Base-by-base conservation (phyloP, 1,140 invertebrate species). In the Calycopis cecrops region DNA sequence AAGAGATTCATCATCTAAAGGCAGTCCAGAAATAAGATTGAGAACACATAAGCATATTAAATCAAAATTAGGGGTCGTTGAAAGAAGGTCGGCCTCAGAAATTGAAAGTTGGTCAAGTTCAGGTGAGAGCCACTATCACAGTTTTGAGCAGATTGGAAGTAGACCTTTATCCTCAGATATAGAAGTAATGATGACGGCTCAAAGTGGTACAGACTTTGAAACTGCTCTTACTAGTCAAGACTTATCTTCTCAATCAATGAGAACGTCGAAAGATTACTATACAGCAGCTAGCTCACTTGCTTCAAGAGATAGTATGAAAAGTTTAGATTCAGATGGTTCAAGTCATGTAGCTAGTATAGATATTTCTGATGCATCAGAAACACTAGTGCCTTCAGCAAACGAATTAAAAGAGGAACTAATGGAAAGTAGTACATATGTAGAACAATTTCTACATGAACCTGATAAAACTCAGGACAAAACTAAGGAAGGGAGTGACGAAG, bases 341-440 rank as follows among this genome's bases (percentile, higher is more conserved):
- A 95, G 95, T 42, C 94, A 97, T 80, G 87, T 97, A 49, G 95
- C 92, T 7, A 96, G 95, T 77, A 90, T 96, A 63, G 95, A 97
- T 88, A 93, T 94, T 7, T 96, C 95, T 44, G 96, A 97, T 80
- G 89, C 94, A 17, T 97, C 95, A 1, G 96, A 97, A 88, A 98
- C 96, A 6, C 76, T 98, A 35, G 93, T 98, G 10, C 93, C 95
- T 7, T 96, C 95, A 9, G 92, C 92, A 10, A 89, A 90, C 12
- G 92, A 93, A 61, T 62, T 88, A 48, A 90, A 90, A 76, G 86
- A 89, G 72, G 87, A 88, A 70, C 71, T 88, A 51, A 83, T 87
- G 77, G 87, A 88, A 65, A 89, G 86, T 56, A 87, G 85, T 60
- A 86, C 82, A 10, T 87, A 87, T 47, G 66, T 84, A 8, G 86